Evolutionary conservation across 1,140 invertebrate species (phyloP), one percentile per base, ranked within the genome.

Genomic region (Zaprionus nigranus): DNA sequence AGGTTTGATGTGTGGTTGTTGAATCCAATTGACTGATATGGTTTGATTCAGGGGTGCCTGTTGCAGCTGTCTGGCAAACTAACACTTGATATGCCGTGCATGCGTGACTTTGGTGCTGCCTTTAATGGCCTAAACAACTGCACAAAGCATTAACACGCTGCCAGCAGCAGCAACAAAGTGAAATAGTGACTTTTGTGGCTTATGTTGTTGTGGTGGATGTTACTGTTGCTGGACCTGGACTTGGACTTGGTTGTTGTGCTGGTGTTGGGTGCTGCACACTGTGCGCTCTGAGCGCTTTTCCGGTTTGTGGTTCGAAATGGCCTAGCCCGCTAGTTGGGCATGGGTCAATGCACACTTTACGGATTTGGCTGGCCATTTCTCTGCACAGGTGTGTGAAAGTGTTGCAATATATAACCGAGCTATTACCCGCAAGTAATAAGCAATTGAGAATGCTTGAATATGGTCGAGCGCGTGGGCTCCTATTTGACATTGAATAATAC

Each of bases 301-400:
- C 81, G 75, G 80, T 76, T 72, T 81, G 72, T 26, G 72, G 72
- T 66, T 68, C 20, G 20, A 40, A 20, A 24, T 54, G 36, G 67
- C 43, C 51, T 73, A 34, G 40, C 36, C 30, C 36, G 34, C 59
- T 43, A 46, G 40, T 71, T 78, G 69, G 62, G 70, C 70, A 73
- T 74, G 85, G 85, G 85, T 90, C 85, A 88, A 88, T 88, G 85
- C 68, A 90, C 84, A 88, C 71, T 88, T 90, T 84, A 90, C 85
- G 85, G 85, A 88, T 90, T 88, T 85, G 74, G 78, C 61, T 75
- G 76, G 61, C 81, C 81, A 88, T 90, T 88, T 84, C 81, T 76
- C 78, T 75, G 46, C 58, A 43, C 58, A 76, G 69, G 24, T 81
- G 81, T 88, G 84, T 90, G 84, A 88, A 88, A 88, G 84, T 88